Base-by-base conservation (phyloP, 2,888 invertebrate species). In the Ferdinandea cuprea region DNA sequence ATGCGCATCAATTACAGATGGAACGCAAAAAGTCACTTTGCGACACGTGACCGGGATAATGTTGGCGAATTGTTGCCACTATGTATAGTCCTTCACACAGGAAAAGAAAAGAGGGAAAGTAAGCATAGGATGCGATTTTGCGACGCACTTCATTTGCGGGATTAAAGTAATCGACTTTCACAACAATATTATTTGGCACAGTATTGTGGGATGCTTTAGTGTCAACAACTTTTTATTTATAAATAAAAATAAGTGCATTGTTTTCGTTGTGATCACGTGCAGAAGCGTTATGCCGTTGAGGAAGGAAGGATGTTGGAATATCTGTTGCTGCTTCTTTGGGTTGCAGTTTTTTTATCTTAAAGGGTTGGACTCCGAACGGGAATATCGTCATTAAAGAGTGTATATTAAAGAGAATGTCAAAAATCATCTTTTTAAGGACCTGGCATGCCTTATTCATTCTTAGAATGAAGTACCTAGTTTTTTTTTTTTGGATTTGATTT, bases 1-100 rank as follows among this genome's bases (percentile, higher is more conserved):
- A 17, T 11, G 46, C 19, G 61, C 74, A 73, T 79, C 63, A 78
- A 71, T 78, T 78, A 58, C 54, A 79, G 61, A 66, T 68, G 66
- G 44, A 58, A 77, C 81, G 52, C 66, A 77, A 81, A 69, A 77
- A 72, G 71, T 77, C 81, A 81, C 77, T 81, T 81, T 61, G 44
- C 61, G 71, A 61, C 81, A 81, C 81, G 81, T 77, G 81, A 71
- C 81, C 66, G 69, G 52, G 40, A 63, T 63, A 74, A 74, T 69
- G 80, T 74, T 68, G 68, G 74, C 74, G 76, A 81, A 81, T 71
- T 71, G 69, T 76, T 73, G 19, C 71, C 65, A 58, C 72, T 40
- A 66, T 50, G 17, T 37, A 42, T 42, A 30, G 46, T 35, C 13
- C 61, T 44, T 30, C 6, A 42, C 13, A 28, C 7, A 58, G 44